phyloP scores from a whole-genome alignment of 2,797 vertebrate genomes.

The Chelon auratus region DNA sequence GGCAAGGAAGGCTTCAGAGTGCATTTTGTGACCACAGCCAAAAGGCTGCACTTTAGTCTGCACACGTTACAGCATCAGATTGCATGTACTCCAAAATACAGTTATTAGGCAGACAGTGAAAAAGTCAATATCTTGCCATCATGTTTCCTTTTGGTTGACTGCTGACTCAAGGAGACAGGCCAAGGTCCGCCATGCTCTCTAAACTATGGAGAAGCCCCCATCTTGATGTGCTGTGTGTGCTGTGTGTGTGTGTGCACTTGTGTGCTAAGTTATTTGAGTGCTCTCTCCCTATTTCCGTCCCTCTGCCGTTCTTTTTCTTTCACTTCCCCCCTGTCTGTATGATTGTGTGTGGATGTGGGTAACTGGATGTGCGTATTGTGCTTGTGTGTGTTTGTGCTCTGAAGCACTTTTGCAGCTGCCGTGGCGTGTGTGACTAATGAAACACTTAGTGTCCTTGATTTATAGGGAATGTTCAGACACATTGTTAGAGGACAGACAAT shows the following conservation, averaged over 20 bases:
- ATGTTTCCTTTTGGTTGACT: conserved; percentile 79
- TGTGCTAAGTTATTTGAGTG: conserved; percentile 63
- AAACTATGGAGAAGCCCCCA: conserved; percentile 68
- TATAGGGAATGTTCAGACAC: conserved; percentile 46
- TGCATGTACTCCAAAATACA: conserved; percentile 79
- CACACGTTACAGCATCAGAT: conserved; percentile 72
- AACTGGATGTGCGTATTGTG: conserved; percentile 6
- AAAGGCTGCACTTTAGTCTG: conserved; percentile 75
- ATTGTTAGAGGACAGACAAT: conserved; percentile 29
- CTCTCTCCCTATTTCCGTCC: conserved; percentile 26
- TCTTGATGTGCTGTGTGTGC: conserved; percentile 33
- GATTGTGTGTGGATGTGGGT: conserved; percentile 25
- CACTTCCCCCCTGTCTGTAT: conserved; percentile 32
- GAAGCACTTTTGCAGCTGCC: conserved; percentile 49
- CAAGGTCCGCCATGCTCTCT: conserved; percentile 71
- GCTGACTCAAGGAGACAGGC: conserved; percentile 80
- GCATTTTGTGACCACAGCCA: conserved; percentile 65
- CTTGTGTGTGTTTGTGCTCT: conserved; percentile 45
- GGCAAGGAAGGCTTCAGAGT: conserved; percentile 65
- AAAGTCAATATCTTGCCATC: conserved; percentile 83
- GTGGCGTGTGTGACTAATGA: conserved; percentile 66
- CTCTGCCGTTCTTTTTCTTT: conserved; percentile 25
- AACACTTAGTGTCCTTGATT: conserved; percentile 61
- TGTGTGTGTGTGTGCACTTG: conserved; percentile 40
- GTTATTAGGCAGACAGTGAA: conserved; percentile 81